Base-by-base conservation (phyloP, 2,888 invertebrate genomes). In the Dicranocentrus wangi region DNA sequence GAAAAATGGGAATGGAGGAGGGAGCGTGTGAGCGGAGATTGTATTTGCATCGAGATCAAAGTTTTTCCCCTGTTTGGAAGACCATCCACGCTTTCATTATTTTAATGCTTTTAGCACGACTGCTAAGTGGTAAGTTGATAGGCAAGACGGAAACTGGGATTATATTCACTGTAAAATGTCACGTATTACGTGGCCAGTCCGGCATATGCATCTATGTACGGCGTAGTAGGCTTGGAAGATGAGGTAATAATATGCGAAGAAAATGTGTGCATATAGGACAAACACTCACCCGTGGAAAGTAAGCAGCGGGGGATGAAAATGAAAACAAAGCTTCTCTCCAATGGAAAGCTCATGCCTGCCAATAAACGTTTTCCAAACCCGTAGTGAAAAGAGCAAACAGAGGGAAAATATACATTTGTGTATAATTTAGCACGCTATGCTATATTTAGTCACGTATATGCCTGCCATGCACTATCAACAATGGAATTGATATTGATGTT, bases 101-200 rank as follows among this genome's bases (percentile, higher is more conserved):
- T 65, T 55, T 65, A 66, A 75, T 75, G 66, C 73, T 61, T 75
- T 75, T 66, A 65, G 66, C 53, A 60, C 19, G 32, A 25, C 10
- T 47, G 25, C 39, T 17, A 23, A 47, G 47, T 27, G 19, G 47
- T 43, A 25, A 66, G 42, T 47, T 65, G 39, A 39, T 61, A 28
- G 28, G 7, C 28, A 39, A 72, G 25, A n/a, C 27, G 66, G 23
- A 66, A 25, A 61, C 21, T 39, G 10, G 51, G 25, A 66, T 27
- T 60, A 42, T 77, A 63, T 53, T 27, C 42, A 19, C 25, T 1
- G 39, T 25, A 39, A 77, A 63, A 63, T 77, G 77, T 77, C 77
- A 77, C 70, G 77, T 53, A 70, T 75, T 51, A 47, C n/a, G 2
- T n/a, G 47, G 5, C n/a, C 32, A 32, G 10, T 10, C 5, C 32